Evolutionary conservation across 2,888 invertebrate species (phyloP), one percentile per base, ranked within the genome.

Genomic region (Helicoverpa assulta): DNA sequence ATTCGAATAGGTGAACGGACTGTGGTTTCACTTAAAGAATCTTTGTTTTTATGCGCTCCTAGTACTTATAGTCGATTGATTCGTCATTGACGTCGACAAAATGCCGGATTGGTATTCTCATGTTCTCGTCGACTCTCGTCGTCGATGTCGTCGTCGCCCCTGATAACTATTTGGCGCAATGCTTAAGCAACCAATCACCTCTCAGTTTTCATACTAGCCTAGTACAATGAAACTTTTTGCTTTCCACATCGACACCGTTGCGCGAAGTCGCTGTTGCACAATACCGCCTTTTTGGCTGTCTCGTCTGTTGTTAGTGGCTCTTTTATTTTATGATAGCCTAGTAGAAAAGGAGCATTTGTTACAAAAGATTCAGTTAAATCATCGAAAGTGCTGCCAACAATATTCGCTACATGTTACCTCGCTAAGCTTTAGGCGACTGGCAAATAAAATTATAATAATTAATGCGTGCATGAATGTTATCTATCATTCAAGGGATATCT

Each of bases 171-270:
- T 12, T 69, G 53, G 59, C 53, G 65, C 61, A 33, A 60, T 65
- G 51, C 51, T 58, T 50, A 61, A 70, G 43, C 37, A 60, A 54
- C 21, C 10, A 65, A 50, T 19, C 12, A 4, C 12, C 64, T 56
- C 43, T 26, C 51, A 26, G n/a, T 21, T 29, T 61, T 52, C 18
- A 61, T 82, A 56, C 0, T 14, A n/a, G 47, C 75, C 73, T 73
- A 61, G 83, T 82, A 78, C 21, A 62, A 55, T 69, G 61, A 81
- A 80, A 77, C 83, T 70, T 79, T 82, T 84, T 77, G 81, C 69
- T 81, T 83, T 83, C 72, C 79, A 79, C 74, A 64, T 75, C 70
- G 73, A 71, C 54, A 62, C 64, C 58, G 53, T 50, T 70, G 21
- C 63, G 55, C 60, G 65, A 65, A 68, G 60, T 70, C 21, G 37